Conservation (phyloP, 1,140 invertebrate genomes). For the Drosophila willistoni region DNA sequence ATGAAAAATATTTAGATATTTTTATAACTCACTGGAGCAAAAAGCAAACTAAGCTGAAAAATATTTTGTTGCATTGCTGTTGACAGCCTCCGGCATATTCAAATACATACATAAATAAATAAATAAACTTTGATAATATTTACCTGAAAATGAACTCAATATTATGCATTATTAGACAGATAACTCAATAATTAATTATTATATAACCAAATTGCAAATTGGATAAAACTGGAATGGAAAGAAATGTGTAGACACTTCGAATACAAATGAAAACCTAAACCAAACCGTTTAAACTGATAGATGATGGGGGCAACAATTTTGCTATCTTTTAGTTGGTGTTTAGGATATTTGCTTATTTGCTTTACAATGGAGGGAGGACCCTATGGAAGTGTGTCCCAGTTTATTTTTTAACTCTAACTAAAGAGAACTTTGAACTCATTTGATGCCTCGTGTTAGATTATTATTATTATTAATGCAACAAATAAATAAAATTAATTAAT, state of each 20-base stretch:
- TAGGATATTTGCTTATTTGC: too few species aligned
- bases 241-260: neutral
- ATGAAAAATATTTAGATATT: neutral
- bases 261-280: neutral
- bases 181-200: constrained; percentile 53
- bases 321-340: too few species aligned
- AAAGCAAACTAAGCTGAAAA: constrained; percentile 25
- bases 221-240: neutral
- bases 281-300: too few species aligned
- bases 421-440: too few species aligned
- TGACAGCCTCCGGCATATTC: constrained; percentile 19
- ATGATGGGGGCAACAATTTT: too few species aligned
- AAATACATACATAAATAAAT: constrained; percentile 21
- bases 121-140: constrained; percentile 39
- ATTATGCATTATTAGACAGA: constrained; percentile 55
- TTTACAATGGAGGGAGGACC: too few species aligned
- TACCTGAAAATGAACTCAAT: constrained; percentile 48
- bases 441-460: too few species aligned
- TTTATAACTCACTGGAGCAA: constrained; percentile 7
- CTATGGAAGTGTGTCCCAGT: too few species aligned
- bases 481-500: neutral
- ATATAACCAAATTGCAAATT: constrained; percentile 29
- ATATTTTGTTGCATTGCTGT: constrained; percentile 45
- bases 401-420: too few species aligned
- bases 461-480: too few species aligned